Conservation (phyloP, 2,888 invertebrate species). For the Drosophila robusta region DNA sequence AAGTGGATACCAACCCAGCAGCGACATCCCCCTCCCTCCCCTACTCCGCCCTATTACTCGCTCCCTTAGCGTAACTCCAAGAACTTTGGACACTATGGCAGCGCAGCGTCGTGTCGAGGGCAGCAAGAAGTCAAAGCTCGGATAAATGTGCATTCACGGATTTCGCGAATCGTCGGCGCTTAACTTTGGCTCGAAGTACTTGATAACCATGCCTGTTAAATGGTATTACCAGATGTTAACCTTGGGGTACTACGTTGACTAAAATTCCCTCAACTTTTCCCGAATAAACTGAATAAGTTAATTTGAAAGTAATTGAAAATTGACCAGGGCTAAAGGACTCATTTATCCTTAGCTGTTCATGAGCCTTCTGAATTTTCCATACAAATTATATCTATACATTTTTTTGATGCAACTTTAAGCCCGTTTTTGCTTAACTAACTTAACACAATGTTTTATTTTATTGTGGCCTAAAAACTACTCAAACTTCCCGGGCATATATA, state of each 20-base stretch:
- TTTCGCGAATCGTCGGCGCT: slow-evolving; percentile 12
- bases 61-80: slow-evolving; percentile 12
- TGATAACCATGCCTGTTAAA: slow-evolving; percentile 6
- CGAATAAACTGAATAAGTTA: too few relatives aligned
- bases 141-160: slow-evolving; percentile 21
- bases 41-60: neutral
- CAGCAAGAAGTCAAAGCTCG: slow-evolving; percentile 40
- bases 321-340: too few relatives aligned
- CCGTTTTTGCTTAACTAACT: too few relatives aligned
- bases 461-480: slow-evolving; percentile 1
- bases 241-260: neutral
- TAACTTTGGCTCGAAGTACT: slow-evolving; percentile 21
- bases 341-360: too few relatives aligned
- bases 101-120: slow-evolving; percentile 42
- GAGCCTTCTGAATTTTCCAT: too few relatives aligned
- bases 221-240: neutral
- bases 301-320: too few relatives aligned
- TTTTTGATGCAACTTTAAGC: neutral
- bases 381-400: too few relatives aligned
- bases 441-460: neutral
- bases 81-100: slow-evolving; percentile 46
- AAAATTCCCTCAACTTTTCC: too few relatives aligned
- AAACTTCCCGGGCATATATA: slow-evolving; percentile 58
- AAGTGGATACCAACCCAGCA: slow-evolving; percentile 56
- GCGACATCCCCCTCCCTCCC: neutral